A percentile compares a stretch with the other conserved stretches of the same genome.
Conservation (phyloP, 2,797 vertebrate species). For the Halcyon leucocephala region DNA sequence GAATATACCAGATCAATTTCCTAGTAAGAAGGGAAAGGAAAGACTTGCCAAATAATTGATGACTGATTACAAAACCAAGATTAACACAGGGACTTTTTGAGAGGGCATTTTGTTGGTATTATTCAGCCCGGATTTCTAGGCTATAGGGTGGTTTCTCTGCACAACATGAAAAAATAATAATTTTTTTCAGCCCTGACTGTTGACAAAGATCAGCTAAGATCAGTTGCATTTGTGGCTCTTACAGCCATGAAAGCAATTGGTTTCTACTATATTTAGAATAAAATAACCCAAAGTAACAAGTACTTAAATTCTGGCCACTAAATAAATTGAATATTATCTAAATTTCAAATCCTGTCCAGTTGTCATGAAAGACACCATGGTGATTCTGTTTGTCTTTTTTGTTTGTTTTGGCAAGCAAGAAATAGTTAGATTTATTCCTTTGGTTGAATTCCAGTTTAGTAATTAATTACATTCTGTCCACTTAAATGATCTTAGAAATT, state of each 20-base stretch:
- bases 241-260: background rate
- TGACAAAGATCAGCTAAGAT: background rate
- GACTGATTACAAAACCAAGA: background rate
- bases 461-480: constrained; percentile 22
- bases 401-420: background rate
- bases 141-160: background rate
- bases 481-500: background rate
- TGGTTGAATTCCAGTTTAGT: constrained; percentile 11
- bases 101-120: background rate
- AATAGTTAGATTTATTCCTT: background rate
- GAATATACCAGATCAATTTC: background rate
- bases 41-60: background rate
- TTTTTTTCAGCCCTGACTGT: background rate
- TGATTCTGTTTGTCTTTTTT: background rate
- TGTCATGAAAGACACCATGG: background rate
- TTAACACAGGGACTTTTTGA: background rate
- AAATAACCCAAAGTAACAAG: background rate
- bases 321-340: background rate
- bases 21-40: background rate
- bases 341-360: background rate
- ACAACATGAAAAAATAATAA: background rate
- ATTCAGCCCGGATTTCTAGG: background rate
- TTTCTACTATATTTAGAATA: background rate
- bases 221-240: background rate
- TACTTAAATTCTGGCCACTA: background rate